These are phyloP conservation scores for Anastatus disparis DNA, from an alignment of 1,140 invertebrate genomes.

Conservation along the genomic window DNA sequence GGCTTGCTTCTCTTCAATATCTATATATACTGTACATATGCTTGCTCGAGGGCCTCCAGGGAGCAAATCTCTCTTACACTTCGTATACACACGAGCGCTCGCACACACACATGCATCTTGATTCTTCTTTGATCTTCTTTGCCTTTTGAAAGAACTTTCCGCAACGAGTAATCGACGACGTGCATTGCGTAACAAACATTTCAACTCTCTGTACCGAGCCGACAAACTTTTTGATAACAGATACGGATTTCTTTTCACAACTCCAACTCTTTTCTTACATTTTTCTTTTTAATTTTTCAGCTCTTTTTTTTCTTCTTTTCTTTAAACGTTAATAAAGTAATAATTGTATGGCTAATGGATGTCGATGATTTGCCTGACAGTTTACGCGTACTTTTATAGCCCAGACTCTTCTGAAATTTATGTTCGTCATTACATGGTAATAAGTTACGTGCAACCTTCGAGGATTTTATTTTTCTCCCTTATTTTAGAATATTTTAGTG, in stretches of 20 bases:
- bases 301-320: background rate
- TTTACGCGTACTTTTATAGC: background rate
- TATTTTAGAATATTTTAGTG: too few relatives aligned
- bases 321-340: background rate
- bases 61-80: background rate
- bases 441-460: too few relatives aligned
- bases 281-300: too few relatives aligned
- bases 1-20: too few relatives aligned
- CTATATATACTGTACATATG: too few relatives aligned
- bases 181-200: slow-evolving; percentile 13
- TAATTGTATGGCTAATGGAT: background rate
- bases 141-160: background rate
- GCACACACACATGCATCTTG: background rate
- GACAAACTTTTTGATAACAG: background rate
- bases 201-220: too few relatives aligned
- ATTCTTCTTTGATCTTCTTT: too few relatives aligned
- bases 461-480: too few relatives aligned
- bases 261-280: background rate
- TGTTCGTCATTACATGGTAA: background rate
- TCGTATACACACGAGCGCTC: background rate
- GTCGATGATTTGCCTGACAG: background rate
- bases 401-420: background rate
- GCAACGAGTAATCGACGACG: slow-evolving; percentile 5
- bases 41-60: background rate
- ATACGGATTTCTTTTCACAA: background rate